Percentiles rank a stretch among this genome's conserved stretches.
Evolutionary conservation across 2,113 vertebrate species (phyloP).

Genomic region (Plecturocebus donacophilus): DNA sequence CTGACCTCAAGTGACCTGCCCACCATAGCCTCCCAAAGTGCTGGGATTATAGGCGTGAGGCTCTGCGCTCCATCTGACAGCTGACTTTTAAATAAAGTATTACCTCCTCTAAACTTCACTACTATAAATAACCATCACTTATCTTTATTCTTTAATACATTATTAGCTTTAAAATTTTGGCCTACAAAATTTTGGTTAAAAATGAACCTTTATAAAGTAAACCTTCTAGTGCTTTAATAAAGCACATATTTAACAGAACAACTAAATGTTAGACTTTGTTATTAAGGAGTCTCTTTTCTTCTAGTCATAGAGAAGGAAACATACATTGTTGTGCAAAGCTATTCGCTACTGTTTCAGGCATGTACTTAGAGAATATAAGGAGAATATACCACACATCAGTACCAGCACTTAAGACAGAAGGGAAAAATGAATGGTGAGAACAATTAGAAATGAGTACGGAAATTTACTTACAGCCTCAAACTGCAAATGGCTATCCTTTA

Average conservation of each 20-base stretch:
- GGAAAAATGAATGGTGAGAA: background rate
- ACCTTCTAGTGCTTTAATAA: background rate
- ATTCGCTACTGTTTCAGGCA: background rate
- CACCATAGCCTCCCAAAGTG: too few relatives aligned
- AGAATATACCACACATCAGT: background rate
- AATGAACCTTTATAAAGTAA: background rate
- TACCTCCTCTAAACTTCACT: background rate
- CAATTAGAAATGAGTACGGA: constrained; percentile 3
- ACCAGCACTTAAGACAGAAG: background rate
- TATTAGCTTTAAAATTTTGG: background rate
- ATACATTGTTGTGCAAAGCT: background rate
- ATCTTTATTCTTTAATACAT: background rate
- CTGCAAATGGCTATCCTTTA: constrained; percentile 90
- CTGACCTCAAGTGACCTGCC: too few relatives aligned
- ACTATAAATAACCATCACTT: background rate
- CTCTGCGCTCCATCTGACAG: too few relatives aligned
- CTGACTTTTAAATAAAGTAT: constrained; percentile 14
- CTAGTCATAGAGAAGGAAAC: background rate
- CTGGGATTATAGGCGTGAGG: too few relatives aligned
- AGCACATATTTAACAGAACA: constrained; percentile 22
- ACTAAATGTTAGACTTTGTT: background rate
- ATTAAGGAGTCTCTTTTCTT: background rate
- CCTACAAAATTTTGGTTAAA: background rate
- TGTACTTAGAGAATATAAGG: background rate
- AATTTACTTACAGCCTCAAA: constrained; percentile 92